These are phyloP conservation scores for Felis chaus DNA, from an alignment of 2,113 vertebrate genomes.

Conservation along the genomic window DNA sequence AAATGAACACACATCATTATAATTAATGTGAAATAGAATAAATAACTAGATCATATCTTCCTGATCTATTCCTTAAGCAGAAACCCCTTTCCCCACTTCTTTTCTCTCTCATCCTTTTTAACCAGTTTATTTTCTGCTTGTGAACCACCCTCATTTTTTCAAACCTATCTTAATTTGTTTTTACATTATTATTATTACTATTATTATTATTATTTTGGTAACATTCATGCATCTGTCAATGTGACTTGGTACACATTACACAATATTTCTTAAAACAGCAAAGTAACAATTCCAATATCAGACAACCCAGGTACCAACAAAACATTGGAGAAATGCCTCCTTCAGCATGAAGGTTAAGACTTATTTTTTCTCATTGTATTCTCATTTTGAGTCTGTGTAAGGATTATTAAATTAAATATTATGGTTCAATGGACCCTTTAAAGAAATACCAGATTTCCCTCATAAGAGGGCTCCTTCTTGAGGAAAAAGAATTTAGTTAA, in stretches of 20 bases:
- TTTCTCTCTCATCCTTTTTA: conserved; percentile 51
- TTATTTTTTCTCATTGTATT: not conserved
- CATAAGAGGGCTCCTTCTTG: not conserved
- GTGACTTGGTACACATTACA: not conserved
- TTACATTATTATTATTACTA: not conserved
- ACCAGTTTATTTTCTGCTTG: conserved; percentile 32
- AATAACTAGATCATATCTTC: not conserved
- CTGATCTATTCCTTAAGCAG: not conserved
- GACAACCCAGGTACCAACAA: not conserved
- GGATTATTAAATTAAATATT: conserved; percentile 10
- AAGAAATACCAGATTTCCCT: not conserved
- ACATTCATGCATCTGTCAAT: not conserved
- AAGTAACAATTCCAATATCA: not conserved
- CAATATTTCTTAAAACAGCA: conserved; percentile 28
- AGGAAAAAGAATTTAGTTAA: not conserved
- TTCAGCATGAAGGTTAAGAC: not conserved
- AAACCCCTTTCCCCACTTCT: not conserved
- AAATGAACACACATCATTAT: not conserved
- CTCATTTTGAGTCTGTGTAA: not conserved
- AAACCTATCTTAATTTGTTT: conserved; percentile 51
- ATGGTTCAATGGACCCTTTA: not conserved
- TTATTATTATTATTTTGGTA: conserved; percentile 28
- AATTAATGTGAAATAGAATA: not conserved
- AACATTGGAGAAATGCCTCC: not conserved
- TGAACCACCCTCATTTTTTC: not conserved